Conservation (phyloP, 2,113 vertebrate genomes). For the Atrichornis clamosus region DNA sequence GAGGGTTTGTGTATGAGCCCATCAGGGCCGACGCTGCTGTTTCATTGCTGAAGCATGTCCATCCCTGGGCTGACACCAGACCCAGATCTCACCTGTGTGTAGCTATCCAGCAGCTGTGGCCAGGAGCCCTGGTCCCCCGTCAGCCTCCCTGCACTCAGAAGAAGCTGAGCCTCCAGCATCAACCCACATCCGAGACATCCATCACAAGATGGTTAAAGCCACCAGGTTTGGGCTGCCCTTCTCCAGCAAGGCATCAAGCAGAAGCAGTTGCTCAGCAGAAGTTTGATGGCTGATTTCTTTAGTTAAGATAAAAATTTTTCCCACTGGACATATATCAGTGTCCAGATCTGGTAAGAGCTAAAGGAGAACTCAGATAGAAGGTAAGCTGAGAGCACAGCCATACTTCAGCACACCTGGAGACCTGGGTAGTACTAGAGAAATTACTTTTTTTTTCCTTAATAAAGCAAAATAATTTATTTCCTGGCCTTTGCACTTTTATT, state of each 20-base stretch:
- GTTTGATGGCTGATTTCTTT: background rate
- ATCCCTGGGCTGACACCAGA: background rate
- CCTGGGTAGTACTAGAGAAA: background rate
- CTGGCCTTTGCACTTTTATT: constrained; percentile 36
- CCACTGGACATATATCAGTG: background rate
- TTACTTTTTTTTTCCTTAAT: constrained; percentile 55
- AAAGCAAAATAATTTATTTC: constrained; percentile 45
- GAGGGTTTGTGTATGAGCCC: background rate
- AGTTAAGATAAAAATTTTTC: background rate
- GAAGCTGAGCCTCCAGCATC: background rate
- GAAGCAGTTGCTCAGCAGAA: background rate
- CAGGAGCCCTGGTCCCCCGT: background rate
- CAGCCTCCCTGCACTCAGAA: background rate
- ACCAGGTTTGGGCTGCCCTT: background rate
- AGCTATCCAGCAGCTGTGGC: background rate
- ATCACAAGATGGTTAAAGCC: background rate
- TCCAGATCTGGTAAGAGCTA: background rate
- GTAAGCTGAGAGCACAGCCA: background rate
- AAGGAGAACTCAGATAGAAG: background rate
- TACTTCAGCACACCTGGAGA: background rate
- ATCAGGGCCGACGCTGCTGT: background rate
- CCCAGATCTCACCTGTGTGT: background rate
- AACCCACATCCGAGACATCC: background rate
- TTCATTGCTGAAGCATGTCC: background rate
- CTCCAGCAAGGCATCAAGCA: accelerated